A percentile compares a stretch with the other conserved stretches of the same genome.
phyloP scores from a whole-genome alignment of 2,797 vertebrate genomes.

The Eleutherodactylus coqui region DNA sequence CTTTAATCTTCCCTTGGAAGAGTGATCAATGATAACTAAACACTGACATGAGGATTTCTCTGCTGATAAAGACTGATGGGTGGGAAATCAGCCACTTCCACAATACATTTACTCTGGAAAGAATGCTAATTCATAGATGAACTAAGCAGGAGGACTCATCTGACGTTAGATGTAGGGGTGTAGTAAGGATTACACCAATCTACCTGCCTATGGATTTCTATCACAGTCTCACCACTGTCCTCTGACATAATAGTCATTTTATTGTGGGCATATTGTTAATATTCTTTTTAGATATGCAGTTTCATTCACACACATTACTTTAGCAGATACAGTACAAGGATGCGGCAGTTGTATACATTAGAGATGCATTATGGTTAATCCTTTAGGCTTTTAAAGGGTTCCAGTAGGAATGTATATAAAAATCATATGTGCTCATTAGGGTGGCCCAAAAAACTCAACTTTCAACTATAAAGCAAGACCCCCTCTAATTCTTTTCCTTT shows the following conservation, averaged over 20 bases:
- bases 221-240: not conserved
- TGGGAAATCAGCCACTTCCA: conserved; percentile 19
- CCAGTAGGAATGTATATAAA: not conserved
- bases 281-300: not conserved
- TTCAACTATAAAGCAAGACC: too few relatives aligned
- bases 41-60: conserved; percentile 25
- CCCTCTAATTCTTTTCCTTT: too few relatives aligned
- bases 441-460: too few relatives aligned
- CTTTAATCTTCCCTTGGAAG: conserved; percentile 52
- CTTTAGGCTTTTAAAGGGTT: not conserved
- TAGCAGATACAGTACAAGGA: not conserved
- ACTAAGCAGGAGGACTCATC: conserved; percentile 35
- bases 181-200: not conserved
- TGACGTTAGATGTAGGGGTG: conserved; percentile 6
- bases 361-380: not conserved
- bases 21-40: conserved; percentile 48
- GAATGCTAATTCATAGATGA: conserved; percentile 20
- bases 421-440: not conserved
- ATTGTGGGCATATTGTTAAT: not conserved
- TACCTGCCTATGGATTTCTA: not conserved
- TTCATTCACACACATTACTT: not conserved
- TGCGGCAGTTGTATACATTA: not conserved
- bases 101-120: conserved; percentile 13
- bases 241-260: not conserved
- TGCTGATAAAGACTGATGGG: conserved; percentile 22